These are phyloP conservation scores for Stomorhina lunata DNA, from an alignment of 2,888 invertebrate genomes.

Conservation along the genomic window DNA sequence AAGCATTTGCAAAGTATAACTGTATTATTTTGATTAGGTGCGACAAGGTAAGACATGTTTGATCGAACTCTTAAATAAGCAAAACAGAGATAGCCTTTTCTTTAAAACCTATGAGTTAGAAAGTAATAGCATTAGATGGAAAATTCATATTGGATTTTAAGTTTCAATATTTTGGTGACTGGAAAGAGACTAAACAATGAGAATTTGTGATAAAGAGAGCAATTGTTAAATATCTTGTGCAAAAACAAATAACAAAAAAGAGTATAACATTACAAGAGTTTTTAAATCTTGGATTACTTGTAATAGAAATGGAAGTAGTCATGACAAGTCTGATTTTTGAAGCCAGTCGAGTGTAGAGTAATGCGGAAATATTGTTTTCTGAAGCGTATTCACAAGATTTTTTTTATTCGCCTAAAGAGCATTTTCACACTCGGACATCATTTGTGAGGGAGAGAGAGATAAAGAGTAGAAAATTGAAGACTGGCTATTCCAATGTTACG, in stretches of 20 bases:
- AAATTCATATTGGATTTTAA: conserved; percentile 58
- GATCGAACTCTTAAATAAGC: neutral
- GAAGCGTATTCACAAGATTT: conserved; percentile 1
- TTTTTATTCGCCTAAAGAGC: too few relatives aligned
- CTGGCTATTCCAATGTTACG: conserved; percentile 74
- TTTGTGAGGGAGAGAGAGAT: conserved; percentile 60
- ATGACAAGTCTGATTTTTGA: neutral
- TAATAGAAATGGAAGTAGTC: neutral
- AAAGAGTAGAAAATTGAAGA: conserved; percentile 20
- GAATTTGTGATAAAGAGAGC: conserved; percentile 8
- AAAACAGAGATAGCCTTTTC: neutral
- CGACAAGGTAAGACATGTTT: neutral
- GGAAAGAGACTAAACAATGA: conserved; percentile 39
- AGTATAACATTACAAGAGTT: conserved; percentile 15
- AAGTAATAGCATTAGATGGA: neutral
- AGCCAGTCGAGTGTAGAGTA: conserved; percentile 41
- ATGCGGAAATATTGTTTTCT: conserved; percentile 51
- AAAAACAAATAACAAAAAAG: neutral
- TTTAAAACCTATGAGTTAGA: neutral
- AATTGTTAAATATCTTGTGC: neutral
- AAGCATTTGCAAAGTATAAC: neutral
- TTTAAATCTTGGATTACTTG: neutral
- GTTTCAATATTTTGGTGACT: conserved; percentile 23
- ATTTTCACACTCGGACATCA: neutral
- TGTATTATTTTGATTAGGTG: neutral